Evolutionary conservation across 2,888 invertebrate genomes (phyloP), one percentile per base, ranked within the genome.

Genomic region (Suillia variegata): DNA sequence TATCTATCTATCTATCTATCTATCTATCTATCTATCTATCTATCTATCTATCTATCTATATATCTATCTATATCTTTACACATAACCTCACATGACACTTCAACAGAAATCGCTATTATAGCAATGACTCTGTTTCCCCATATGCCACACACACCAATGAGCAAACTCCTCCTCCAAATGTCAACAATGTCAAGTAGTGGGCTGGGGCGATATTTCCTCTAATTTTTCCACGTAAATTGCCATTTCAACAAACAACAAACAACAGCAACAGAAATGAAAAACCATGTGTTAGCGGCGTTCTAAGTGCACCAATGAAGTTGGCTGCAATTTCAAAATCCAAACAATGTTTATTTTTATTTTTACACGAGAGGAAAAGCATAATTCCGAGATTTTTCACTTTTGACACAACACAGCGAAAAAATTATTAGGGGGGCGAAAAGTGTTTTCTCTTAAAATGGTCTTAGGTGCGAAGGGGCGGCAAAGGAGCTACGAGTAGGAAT

Each of bases 171-270:
- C 38, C 13, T n/a, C 38, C 38, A 38, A 56, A 49, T 60, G 60
- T 60, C 60, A 60, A 56, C 42, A 60, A 53, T 60, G 60, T 60
- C 60, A 60, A 60, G 56, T 60, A 52, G 51, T 15, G 20, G n/a
- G n/a, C n/a, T n/a, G n/a, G n/a, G n/a, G n/a, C n/a, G n/a, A n/a
- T n/a, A n/a, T n/a, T n/a, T n/a, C n/a, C n/a, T n/a, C n/a, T n/a
- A n/a, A n/a, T n/a, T 60, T 33, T 56, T 53, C 48, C 56, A 26
- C 53, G 53, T 52, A 53, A 53, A 49, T 60, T 48, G 24, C 42
- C n/a, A 38, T n/a, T 22, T 45, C 3, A 20, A 12, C 31, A n/a
- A 38, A 4, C 15, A 38, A 38, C 10, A n/a, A 38, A 18, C 17
- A 5, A 20, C 38, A 20, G 45, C 45, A 38, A 13, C 4, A 4